Evolutionary conservation across 2,797 vertebrate genomes (phyloP), one percentile per base, ranked within the genome.

Genomic region (Scomberomorus guttatus): DNA sequence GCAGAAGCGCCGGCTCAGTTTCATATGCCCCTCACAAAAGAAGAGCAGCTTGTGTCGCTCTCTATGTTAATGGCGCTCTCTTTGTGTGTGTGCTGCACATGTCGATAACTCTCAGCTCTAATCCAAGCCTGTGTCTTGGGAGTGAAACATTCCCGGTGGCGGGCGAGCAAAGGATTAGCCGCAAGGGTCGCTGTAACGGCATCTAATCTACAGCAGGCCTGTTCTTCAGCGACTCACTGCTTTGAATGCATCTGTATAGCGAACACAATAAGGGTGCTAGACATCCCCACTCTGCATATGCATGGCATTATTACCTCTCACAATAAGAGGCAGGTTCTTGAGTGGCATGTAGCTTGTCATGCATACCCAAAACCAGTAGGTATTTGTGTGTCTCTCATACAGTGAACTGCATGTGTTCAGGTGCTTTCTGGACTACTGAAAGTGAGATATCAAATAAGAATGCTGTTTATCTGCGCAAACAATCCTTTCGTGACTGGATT

Each of bases 101-200:
- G 86, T 66, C 42, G 91, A 92, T 93, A 93, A 92, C 87, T 93
- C 88, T 65, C 76, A 22, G 88, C 82, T 77, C 68, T 94, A 94
- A 94, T 94, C 92, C 91, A 75, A 71, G 79, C 86, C 90, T 65
- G 73, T 87, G 91, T 91, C 81, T 90, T 88, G 89, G 57, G 63
- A 80, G 83, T 67, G 78, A 80, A 89, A 87, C 91, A 79, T 87
- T 85, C 70, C 65, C 52, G 29, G 64, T 69, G 86, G 70, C 75
- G 52, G 74, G 68, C 59, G 72, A 66, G 72, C 78, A 65, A 65
- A 71, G 91, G 94, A 94, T 95, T 95, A 95, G 86, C 80, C 20
- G 52, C 79, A 66, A 88, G 92, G 92, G 93, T 94, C 90, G 94
- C 90, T 90, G 91, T 91, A 90, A 91, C 91, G 32, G 84, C 37